A percentile compares a stretch with the other conserved stretches of the same genome.
These are phyloP conservation scores for Cephus pygmeus DNA, from an alignment of 2,888 invertebrate species.

Conservation along the genomic window DNA sequence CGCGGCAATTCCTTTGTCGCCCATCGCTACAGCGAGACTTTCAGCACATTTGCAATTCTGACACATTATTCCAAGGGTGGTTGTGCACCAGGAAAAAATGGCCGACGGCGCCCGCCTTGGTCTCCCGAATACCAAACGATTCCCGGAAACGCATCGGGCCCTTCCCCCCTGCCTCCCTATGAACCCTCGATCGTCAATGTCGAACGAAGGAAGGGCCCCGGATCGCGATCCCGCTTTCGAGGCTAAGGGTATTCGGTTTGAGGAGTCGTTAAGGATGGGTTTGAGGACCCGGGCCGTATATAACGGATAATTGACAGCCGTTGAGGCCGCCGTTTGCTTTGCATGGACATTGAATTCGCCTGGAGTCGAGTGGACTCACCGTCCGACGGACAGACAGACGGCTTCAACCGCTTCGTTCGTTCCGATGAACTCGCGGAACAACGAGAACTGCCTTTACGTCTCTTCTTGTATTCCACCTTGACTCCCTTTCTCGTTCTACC, in stretches of 20 bases:
- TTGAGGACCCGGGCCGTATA: constrained; percentile 64
- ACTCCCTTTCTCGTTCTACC: constrained; percentile 14
- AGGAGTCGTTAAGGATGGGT: constrained; percentile 64
- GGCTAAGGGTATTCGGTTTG: constrained; percentile 47
- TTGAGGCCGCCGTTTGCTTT: constrained; percentile 61
- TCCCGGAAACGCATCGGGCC: constrained; percentile 38
- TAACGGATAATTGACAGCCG: constrained; percentile 67
- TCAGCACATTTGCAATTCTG: constrained; percentile 50
- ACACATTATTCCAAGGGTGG: constrained; percentile 34
- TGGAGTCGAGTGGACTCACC: background rate
- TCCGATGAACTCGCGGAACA: background rate
- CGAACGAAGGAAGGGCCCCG: constrained; percentile 20
- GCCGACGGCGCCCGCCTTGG: constrained; percentile 19
- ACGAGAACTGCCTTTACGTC: background rate
- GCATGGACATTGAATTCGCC: constrained; percentile 64
- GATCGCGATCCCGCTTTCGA: constrained; percentile 7
- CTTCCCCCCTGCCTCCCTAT: background rate
- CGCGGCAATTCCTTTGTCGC: constrained; percentile 4
- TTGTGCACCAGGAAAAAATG: constrained; percentile 22
- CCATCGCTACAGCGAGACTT: background rate
- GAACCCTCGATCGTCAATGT: constrained; percentile 16
- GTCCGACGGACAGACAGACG: constrained; percentile 25
- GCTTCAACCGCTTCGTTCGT: constrained; percentile 13
- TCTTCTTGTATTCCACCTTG: constrained; percentile 1
- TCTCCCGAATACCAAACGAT: constrained; percentile 48